Percentiles rank a stretch among this genome's conserved stretches.
These are phyloP conservation scores for Pipistrellus kuhlii DNA, from an alignment of 2,797 vertebrate genomes.

Conservation along the genomic window DNA sequence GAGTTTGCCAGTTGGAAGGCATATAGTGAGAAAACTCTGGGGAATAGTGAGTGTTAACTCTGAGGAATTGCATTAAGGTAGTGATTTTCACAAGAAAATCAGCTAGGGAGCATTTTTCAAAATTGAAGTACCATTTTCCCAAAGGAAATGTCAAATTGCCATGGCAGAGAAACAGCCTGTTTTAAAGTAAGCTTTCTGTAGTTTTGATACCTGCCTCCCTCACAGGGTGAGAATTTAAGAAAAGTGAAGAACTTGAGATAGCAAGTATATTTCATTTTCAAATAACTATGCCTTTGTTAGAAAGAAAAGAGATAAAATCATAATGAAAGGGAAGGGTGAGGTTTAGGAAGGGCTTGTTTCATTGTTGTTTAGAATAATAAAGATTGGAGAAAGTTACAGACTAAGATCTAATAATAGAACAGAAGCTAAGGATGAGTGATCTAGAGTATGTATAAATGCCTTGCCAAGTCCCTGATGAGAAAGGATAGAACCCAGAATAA, in stretches of 20 bases:
- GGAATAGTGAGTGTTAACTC: not conserved
- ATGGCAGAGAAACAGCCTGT: not conserved
- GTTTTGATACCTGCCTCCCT: not conserved
- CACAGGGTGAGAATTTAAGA: not conserved
- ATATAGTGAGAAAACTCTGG: not conserved
- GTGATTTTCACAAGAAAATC: not conserved
- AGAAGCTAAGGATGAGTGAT: not conserved
- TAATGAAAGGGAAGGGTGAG: not conserved
- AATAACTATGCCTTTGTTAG: not conserved
- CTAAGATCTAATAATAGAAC: not conserved
- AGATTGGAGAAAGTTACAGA: not conserved
- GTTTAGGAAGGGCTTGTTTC: conserved; percentile 15
- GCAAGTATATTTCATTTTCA: not conserved
- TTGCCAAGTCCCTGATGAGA: not conserved
- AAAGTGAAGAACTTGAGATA: not conserved
- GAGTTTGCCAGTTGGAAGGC: not conserved
- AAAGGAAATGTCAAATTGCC: conserved; percentile 35
- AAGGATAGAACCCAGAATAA: not conserved
- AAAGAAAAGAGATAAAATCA: not conserved
- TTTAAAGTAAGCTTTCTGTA: conserved; percentile 11
- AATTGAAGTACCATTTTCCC: not conserved
- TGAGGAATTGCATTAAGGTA: not conserved
- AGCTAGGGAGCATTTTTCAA: not conserved
- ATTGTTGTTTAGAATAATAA: not conserved
- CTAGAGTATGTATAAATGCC: not conserved